These are phyloP conservation scores for Cheilosia scutellata DNA, from an alignment of 2,888 invertebrate species.

Conservation along the genomic window DNA sequence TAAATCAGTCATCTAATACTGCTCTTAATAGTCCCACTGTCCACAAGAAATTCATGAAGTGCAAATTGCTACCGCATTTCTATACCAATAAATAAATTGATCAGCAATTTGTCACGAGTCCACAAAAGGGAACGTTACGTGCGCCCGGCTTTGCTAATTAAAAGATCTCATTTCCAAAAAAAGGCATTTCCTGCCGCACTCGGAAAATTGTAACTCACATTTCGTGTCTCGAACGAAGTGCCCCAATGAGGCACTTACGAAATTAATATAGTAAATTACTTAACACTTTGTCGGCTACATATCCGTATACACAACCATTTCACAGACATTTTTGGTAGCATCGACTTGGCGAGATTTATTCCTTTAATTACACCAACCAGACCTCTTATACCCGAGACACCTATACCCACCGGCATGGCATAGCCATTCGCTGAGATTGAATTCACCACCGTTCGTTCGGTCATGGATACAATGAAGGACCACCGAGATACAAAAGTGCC, in stretches of 20 bases:
- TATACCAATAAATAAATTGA: conserved; percentile 19
- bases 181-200: background rate
- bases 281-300: conserved; percentile 35
- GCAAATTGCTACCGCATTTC: background rate
- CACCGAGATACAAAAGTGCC: conserved; percentile 20
- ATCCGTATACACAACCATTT: background rate
- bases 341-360: conserved; percentile 62
- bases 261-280: conserved; percentile 66
- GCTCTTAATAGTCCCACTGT: no score
- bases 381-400: conserved; percentile 8
- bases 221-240: background rate
- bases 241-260: conserved; percentile 25
- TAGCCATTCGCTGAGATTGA: conserved; percentile 12
- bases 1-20: no score
- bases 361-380: conserved; percentile 58
- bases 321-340: conserved; percentile 41
- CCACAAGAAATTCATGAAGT: no score
- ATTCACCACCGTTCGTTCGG: background rate
- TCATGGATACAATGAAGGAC: conserved; percentile 34
- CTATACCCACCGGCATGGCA: conserved; percentile 9
- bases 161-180: conserved; percentile 42
- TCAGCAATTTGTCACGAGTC: conserved; percentile 40
- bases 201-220: background rate
- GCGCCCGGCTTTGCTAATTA: conserved; percentile 21
- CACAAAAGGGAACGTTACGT: background rate